Evolutionary conservation across 2,797 vertebrate genomes (phyloP).

Genomic region (Cossypha heuglini): DNA sequence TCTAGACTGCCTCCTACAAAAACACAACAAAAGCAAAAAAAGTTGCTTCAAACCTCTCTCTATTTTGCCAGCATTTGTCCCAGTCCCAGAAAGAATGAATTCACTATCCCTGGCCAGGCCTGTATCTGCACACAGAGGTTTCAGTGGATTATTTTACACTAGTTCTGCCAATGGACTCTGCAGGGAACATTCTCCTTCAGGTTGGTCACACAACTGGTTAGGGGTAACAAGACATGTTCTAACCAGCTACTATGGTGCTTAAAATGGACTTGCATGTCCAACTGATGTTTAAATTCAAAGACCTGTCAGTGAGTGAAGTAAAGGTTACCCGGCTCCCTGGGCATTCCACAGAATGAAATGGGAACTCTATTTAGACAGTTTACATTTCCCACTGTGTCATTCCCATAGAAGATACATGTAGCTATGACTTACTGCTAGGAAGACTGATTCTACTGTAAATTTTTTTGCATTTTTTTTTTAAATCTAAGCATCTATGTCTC

Average conservation of each 20-base stretch:
- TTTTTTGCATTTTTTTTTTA: background rate
- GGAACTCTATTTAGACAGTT: background rate
- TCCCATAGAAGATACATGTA: background rate
- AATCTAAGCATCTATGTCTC: background rate
- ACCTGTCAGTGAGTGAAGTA: background rate
- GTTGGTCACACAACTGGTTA: background rate
- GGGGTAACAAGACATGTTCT: background rate
- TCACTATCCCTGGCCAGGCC: background rate
- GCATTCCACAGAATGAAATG: background rate
- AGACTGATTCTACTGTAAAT: background rate
- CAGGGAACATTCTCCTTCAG: background rate
- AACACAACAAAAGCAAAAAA: background rate
- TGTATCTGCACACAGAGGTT: background rate
- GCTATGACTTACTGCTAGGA: background rate
- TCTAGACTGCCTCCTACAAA: background rate
- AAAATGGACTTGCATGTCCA: background rate
- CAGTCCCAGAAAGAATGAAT: background rate
- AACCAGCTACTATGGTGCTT: background rate
- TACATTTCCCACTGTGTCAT: background rate
- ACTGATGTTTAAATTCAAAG: background rate
- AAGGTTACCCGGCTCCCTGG: background rate
- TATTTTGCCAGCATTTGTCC: background rate
- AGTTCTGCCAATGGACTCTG: background rate
- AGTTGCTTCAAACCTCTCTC: background rate
- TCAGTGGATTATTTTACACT: background rate